Evolutionary conservation across 2,888 invertebrate genomes (phyloP).

Genomic region (Enoplolaimus lenunculus): DNA sequence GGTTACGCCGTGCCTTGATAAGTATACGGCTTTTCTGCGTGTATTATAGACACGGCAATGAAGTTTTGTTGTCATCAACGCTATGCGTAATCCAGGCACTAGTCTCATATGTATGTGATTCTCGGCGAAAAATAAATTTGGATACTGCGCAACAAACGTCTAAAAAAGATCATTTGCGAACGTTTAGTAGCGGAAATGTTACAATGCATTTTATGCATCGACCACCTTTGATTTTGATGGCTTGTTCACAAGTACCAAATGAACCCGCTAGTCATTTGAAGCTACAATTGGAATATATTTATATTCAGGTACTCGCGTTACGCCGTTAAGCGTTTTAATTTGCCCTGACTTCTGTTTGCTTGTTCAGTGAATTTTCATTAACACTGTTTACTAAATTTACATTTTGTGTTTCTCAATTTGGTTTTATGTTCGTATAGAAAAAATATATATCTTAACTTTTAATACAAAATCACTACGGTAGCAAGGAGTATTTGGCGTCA

Average conservation of each 20-base stretch:
- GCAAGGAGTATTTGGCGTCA: too few species aligned
- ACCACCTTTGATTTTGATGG: constrained; percentile 77
- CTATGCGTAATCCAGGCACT: constrained; percentile 88
- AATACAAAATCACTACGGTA: too few species aligned
- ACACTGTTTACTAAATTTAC: too few species aligned
- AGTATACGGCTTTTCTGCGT: too few species aligned
- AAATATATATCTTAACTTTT: too few species aligned
- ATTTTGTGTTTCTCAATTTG: too few species aligned
- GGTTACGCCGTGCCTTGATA: too few species aligned
- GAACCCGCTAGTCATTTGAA: constrained; percentile 70
- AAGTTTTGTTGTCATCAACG: constrained; percentile 78
- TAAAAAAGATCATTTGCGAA: constrained; percentile 65
- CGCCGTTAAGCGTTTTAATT: too few species aligned
- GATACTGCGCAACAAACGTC: background rate
- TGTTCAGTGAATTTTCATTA: too few species aligned
- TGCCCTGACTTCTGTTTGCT: too few species aligned
- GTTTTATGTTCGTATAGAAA: too few species aligned
- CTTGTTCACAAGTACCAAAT: constrained; percentile 57
- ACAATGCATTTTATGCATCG: constrained; percentile 78
- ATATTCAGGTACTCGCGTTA: too few species aligned
- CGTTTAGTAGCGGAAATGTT: constrained; percentile 67
- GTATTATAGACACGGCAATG: constrained; percentile 79
- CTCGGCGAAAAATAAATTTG: constrained; percentile 31
- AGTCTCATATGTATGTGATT: constrained; percentile 71
- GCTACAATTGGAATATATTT: constrained; percentile 65